phyloP scores from a whole-genome alignment of 2,797 vertebrate genomes.

The Mormyrops attenuatus region DNA sequence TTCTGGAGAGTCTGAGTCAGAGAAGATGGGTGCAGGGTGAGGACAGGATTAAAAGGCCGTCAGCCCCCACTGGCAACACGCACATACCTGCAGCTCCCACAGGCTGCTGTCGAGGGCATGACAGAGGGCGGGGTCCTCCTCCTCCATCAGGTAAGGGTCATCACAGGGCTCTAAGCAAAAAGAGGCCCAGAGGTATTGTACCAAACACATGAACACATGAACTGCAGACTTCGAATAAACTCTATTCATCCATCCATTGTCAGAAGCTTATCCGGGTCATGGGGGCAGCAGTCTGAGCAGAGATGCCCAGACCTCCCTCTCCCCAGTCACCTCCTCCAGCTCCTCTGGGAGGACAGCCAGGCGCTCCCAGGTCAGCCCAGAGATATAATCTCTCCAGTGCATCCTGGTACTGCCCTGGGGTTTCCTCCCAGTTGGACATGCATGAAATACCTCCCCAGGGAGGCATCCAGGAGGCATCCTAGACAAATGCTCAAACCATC shows the following conservation, averaged over 20 bases:
- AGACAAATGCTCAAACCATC: background rate
- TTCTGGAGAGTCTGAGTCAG: conserved; percentile 74
- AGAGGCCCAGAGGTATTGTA: background rate
- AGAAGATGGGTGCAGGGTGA: background rate
- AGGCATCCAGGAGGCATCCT: background rate
- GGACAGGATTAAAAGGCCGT: conserved; percentile 32
- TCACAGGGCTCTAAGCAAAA: conserved; percentile 48
- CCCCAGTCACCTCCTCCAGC: background rate
- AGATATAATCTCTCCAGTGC: background rate
- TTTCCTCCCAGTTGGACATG: background rate
- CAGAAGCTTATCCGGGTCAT: background rate
- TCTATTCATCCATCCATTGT: background rate
- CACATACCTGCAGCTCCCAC: conserved; percentile 85
- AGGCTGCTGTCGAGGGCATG: conserved; percentile 85
- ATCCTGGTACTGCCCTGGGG: background rate
- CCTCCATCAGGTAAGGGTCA: conserved; percentile 78
- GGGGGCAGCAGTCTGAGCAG: background rate
- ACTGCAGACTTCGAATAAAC: background rate
- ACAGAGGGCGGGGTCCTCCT: conserved; percentile 74
- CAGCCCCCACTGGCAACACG: background rate
- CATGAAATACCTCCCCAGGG: background rate
- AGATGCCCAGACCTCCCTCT: background rate
- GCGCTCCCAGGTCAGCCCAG: background rate
- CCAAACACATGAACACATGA: background rate
- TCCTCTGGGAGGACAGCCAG: background rate